Evolutionary conservation across 1,140 invertebrate species (phyloP).

Genomic region (Procambarus virginalis): DNA sequence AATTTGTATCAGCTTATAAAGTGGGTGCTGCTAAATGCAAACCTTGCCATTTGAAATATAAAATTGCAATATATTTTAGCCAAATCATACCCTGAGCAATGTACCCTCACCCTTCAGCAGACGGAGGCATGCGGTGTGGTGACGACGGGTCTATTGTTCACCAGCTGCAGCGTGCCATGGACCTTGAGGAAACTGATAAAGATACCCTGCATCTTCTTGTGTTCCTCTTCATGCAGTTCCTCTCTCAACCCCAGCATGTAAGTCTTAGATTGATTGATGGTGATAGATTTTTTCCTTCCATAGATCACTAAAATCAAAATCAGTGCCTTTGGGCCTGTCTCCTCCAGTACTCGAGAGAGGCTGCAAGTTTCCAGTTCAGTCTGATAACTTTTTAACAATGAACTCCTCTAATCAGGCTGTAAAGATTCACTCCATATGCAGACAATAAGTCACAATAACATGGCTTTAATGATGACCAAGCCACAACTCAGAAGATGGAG

Average conservation of each 20-base stretch:
- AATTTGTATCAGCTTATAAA: not conserved
- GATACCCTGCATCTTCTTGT: conserved; percentile 97
- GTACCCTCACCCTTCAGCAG: conserved; percentile 22
- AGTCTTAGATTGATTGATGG: conserved; percentile 51
- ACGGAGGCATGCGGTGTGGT: conserved; percentile 50
- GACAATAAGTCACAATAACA: too few species aligned
- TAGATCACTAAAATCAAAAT: too few species aligned
- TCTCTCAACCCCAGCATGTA: conserved; percentile 85
- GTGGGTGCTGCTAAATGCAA: not conserved
- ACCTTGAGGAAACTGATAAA: conserved; percentile 94
- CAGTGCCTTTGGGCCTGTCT: too few species aligned
- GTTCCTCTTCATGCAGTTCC: conserved; percentile 95
- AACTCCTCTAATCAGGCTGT: too few species aligned
- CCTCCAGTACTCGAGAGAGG: too few species aligned
- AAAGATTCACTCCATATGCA: too few species aligned
- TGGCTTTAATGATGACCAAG: too few species aligned
- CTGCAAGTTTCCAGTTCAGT: too few species aligned
- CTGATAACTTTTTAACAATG: too few species aligned
- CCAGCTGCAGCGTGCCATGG: conserved; percentile 80
- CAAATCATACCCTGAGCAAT: not conserved
- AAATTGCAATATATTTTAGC: not conserved
- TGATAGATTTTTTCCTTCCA: too few species aligned
- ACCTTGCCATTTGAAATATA: not conserved
- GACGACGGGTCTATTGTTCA: conserved; percentile 66
- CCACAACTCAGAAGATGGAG: too few species aligned